A percentile compares a stretch with the other conserved stretches of the same genome.
These are phyloP conservation scores for Lagopus muta DNA, from an alignment of 2,113 vertebrate species.

Conservation along the genomic window DNA sequence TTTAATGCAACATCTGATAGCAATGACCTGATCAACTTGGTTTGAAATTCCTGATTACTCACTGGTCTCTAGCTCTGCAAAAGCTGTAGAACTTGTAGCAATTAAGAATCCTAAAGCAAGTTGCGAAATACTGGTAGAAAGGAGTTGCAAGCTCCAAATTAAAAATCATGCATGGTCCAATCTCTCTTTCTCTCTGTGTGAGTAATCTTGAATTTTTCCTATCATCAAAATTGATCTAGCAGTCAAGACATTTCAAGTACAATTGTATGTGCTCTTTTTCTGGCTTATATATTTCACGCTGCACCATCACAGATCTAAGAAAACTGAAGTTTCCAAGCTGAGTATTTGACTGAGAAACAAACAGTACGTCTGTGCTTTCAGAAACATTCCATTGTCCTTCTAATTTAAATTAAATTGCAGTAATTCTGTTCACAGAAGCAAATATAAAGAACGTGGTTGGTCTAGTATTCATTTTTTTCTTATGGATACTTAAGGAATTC, in stretches of 20 bases:
- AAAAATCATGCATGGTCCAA: neutral
- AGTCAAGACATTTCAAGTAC: slow-evolving; percentile 28
- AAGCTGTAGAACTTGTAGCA: neutral
- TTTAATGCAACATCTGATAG: neutral
- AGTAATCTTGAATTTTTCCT: neutral
- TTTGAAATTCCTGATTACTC: neutral
- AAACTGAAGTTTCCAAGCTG: slow-evolving; percentile 7
- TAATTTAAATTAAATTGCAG: neutral
- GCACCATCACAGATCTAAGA: slow-evolving; percentile 14
- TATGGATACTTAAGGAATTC: neutral
- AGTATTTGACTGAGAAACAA: neutral
- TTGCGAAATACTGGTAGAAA: neutral
- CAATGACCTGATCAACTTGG: neutral
- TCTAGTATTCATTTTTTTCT: neutral
- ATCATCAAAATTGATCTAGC: neutral
- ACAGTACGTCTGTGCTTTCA: neutral
- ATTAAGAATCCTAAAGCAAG: neutral
- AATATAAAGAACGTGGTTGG: neutral
- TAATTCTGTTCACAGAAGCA: neutral
- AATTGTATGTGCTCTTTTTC: neutral
- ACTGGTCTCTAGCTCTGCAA: neutral
- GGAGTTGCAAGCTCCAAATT: neutral
- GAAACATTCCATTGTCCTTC: neutral
- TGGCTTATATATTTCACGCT: neutral
- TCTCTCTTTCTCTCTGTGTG: neutral